Base-by-base conservation (phyloP, 2,797 vertebrate genomes). In the Gambelia wislizenii region DNA sequence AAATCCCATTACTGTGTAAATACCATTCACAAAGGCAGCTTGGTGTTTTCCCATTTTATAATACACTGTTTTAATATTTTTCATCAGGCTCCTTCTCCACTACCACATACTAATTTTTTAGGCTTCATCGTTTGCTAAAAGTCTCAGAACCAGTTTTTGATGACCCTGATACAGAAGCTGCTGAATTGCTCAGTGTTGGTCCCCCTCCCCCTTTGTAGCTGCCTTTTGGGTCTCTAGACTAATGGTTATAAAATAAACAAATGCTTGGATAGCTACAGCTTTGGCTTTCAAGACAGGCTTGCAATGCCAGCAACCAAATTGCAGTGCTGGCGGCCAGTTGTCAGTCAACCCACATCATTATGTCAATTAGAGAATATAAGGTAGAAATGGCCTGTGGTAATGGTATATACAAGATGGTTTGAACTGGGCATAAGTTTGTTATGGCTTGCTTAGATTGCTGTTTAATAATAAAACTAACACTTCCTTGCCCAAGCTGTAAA, bases 61-160 rank as follows among this genome's bases (percentile, higher is more conserved):
- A 92, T 91, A 87, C 83, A 84, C 13, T 93, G 25, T 85, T 36
- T 78, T 39, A 36, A 85, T 85, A 30, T 74, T 94, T 16, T 25
- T 20, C 67, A 39, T 52, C 44, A 67, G 1, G 49, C 0, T 0
- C 59, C 67, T n/a, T 82, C 86, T 89, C 91, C 52, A 88, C 86
- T 47, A 18, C 25, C 25, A 64, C 36, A 13, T 33, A 86, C 54
- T 25, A 77, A 25, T 69, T 52, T 64, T 67, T 22, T 39, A 52
- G 87, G 4, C 6, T n/a, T 54, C 84, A 86, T 77, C 47, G 80
- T 90, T 91, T 94, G 72, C 86, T 14, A 83, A 44, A 42, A 83
- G 92, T 86, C 91, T 64, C 92, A 93, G 85, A 90, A 83, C 87
- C 49, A 80, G 87, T 80, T 94, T 95, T 85, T n/a, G 49, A 85